phyloP scores from a whole-genome alignment of 2,888 invertebrate species.

The Sisyra nigra region DNA sequence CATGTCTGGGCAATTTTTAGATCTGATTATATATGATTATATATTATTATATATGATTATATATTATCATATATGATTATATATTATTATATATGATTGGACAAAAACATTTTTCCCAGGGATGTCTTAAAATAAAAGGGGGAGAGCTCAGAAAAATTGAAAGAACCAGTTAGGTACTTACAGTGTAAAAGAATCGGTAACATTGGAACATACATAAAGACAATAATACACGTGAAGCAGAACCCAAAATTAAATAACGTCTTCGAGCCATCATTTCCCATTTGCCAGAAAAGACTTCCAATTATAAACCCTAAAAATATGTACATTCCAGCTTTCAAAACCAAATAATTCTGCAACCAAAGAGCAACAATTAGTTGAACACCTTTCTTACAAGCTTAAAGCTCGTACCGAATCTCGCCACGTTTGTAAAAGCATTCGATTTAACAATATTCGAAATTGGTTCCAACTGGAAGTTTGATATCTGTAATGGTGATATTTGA shows the following conservation, averaged over 20 bases:
- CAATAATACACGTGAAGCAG: conserved; percentile 62
- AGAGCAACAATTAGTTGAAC: background rate
- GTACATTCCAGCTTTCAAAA: conserved; percentile 50
- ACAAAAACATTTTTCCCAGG: no score
- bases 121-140: no score
- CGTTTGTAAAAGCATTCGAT: conserved; percentile 57
- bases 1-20: no score
- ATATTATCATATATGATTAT: no score
- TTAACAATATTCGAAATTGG: conserved; percentile 50
- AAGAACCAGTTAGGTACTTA: conserved; percentile 30
- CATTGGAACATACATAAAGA: conserved; percentile 68
- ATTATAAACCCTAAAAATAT: conserved; percentile 51
- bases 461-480: conserved; percentile 34
- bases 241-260: conserved; percentile 74
- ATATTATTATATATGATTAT: no score
- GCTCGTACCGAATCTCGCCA: conserved; percentile 50
- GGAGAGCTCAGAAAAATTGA: no score
- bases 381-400: background rate
- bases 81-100: no score
- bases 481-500: conserved; percentile 5
- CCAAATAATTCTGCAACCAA: conserved; percentile 46
- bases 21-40: no score
- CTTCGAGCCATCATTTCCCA: conserved; percentile 68
- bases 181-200: conserved; percentile 66
- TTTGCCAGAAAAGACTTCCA: conserved; percentile 50